Percentiles rank a stretch among this genome's conserved stretches.
phyloP scores from a whole-genome alignment of 2,797 vertebrate genomes.

The Vireo griseus region DNA sequence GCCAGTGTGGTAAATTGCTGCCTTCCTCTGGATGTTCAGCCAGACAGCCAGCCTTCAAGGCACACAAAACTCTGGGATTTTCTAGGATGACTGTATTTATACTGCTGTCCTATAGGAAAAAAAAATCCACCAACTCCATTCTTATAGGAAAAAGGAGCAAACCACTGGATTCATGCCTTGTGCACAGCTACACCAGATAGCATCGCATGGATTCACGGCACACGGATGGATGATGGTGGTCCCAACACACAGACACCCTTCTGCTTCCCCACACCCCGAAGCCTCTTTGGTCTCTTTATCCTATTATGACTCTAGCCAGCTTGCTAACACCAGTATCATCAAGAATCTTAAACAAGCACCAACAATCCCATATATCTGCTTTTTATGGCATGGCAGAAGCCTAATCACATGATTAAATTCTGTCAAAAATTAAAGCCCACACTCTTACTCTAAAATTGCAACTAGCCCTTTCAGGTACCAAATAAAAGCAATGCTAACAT shows the following conservation, averaged over 20 bases:
- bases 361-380: not conserved
- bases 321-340: not conserved
- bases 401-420: conserved; percentile 12
- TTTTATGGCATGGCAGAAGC: not conserved
- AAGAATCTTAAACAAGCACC: not conserved
- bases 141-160: not conserved
- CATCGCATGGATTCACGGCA: fast-evolving
- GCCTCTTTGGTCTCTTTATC: not conserved
- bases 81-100: not conserved
- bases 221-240: fast-evolving
- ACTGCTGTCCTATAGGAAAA: not conserved
- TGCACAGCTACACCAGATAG: not conserved
- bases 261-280: not conserved
- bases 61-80: fast-evolving
- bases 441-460: not conserved
- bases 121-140: not conserved
- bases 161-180: not conserved
- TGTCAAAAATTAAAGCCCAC: conserved; percentile 32
- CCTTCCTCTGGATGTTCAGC: fast-evolving
- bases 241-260: fast-evolving
- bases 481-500: not conserved
- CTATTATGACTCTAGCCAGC: not conserved
- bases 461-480: not conserved
- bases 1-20: not conserved
- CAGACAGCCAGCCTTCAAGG: not conserved